These are phyloP conservation scores for Vandiemenella viatica DNA, from an alignment of 2,888 invertebrate genomes.

Conservation along the genomic window DNA sequence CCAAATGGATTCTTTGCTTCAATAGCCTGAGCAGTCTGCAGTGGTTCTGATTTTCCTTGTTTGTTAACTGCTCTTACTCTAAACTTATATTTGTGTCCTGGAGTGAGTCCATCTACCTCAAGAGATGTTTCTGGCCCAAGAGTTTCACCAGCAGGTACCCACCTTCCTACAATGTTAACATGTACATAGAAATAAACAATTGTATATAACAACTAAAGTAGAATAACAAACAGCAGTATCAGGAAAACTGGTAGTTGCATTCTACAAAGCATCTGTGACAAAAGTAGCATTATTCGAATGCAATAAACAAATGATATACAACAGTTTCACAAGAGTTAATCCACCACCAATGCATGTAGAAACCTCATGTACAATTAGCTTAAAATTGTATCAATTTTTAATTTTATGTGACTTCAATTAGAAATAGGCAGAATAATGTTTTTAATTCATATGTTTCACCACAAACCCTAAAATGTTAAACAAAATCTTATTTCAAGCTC, in stretches of 20 bases:
- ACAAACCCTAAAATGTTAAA: too few species aligned
- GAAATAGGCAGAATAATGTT: too few species aligned
- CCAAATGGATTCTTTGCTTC: conserved; percentile 97
- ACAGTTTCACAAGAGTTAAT: too few species aligned
- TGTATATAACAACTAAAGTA: too few species aligned
- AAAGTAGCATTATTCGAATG: neutral
- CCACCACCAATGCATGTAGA: too few species aligned
- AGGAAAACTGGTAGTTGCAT: too few species aligned
- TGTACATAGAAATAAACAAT: neutral
- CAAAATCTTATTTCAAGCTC: too few species aligned
- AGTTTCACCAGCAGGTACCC: conserved; percentile 88
- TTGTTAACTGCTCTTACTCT: conserved; percentile 91
- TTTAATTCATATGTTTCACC: too few species aligned
- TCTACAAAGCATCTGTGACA: neutral
- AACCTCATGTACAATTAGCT: too few species aligned
- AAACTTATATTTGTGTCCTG: conserved; percentile 95
- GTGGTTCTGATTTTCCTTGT: conserved; percentile 91
- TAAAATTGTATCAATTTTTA: too few species aligned
- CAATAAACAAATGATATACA: neutral
- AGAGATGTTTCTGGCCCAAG: conserved; percentile 64
- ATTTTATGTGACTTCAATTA: too few species aligned
- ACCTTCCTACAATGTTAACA: conserved; percentile 36
- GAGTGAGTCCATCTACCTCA: conserved; percentile 69
- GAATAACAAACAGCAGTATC: too few species aligned
- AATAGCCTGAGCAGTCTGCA: conserved; percentile 69